Evolutionary conservation across 2,888 invertebrate species (phyloP), one percentile per base, ranked within the genome.

Genomic region (Odontothrips loti): DNA sequence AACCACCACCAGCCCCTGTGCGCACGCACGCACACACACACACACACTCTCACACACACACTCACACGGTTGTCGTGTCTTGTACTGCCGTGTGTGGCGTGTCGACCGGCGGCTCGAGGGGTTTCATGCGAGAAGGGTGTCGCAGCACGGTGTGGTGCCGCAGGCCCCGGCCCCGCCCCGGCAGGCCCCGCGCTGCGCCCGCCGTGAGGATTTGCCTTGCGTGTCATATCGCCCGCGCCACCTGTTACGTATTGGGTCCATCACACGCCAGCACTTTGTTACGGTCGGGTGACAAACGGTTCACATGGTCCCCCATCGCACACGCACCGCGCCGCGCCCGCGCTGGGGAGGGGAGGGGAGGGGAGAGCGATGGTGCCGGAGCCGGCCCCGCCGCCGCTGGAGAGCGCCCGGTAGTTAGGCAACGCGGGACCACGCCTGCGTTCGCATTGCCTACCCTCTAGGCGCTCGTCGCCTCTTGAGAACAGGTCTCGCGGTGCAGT

Each of bases 361-460:
- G 51, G 51, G 58, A 17, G 58, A 6, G 58, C 15, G 20, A 20
- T 11, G 58, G 58, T 6, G 58, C 3, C 51, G 51, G 51, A 51
- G 58, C 58, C 51, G 51, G 51, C 51, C 51, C 51, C 51, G 51
- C 51, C 51, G 51, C 51, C 51, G 51, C 3, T 6, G 51, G 51
- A 51, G 51, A 6, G 51, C 51, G 51, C 8, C 51, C 51, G 51
- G 51, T 17, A 17, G 6, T 11, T 51, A 51, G 48, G 48, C 48
- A 48, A 48, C 48, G n/a, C n/a, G 12, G 51, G 51, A 51, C 15
- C 51, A 6, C 51, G n/a, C 47, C 23, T 20, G 79, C 79, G 79
- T 78, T 43, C 34, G 34, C 79, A 34, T 10, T 81, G 83, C 84
- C 83, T 83, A 83, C 83, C 84, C 83, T 83, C 84, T 83, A 83